Evolutionary conservation across 2,888 invertebrate genomes (phyloP).

Genomic region (Catocala nupta): DNA sequence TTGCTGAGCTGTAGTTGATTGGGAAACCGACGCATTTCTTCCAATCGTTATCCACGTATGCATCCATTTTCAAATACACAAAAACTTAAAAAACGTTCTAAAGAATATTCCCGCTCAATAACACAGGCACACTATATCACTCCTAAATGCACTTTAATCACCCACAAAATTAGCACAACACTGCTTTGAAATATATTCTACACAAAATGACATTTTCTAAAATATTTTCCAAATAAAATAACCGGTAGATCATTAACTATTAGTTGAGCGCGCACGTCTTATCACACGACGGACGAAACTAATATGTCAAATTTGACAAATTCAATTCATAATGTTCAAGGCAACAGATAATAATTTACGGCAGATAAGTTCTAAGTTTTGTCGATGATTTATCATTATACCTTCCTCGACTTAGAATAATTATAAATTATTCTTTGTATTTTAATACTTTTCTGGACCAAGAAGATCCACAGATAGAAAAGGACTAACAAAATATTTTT

Average conservation of each 20-base stretch:
- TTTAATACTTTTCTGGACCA: too few species aligned
- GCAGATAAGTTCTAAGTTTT: too few species aligned
- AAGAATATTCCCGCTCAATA: slow-evolving; percentile 36
- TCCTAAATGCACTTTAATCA: slow-evolving; percentile 45
- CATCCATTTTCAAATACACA: slow-evolving; percentile 66
- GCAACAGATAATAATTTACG: not conserved
- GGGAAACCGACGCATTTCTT: slow-evolving; percentile 82
- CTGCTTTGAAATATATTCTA: slow-evolving; percentile 37
- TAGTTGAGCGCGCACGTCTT: slow-evolving; percentile 21
- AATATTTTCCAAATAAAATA: slow-evolving; percentile 23
- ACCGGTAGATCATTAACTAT: slow-evolving; percentile 38
- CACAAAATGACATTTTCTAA: slow-evolving; percentile 39
- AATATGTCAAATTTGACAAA: slow-evolving; percentile 16
- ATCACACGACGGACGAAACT: slow-evolving; percentile 19
- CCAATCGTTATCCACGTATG: slow-evolving; percentile 79
- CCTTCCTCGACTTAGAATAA: too few species aligned
- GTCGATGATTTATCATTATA: too few species aligned
- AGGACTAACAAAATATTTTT: too few species aligned
- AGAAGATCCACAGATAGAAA: too few species aligned
- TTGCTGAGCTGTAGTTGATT: slow-evolving; percentile 82
- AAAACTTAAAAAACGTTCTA: slow-evolving; percentile 39
- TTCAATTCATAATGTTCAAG: not conserved
- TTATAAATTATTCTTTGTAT: not conserved
- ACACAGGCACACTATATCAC: slow-evolving; percentile 32
- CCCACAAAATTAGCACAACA: slow-evolving; percentile 51